Evolutionary conservation across 2,113 vertebrate species (phyloP).

Genomic region (Dromas ardeola): DNA sequence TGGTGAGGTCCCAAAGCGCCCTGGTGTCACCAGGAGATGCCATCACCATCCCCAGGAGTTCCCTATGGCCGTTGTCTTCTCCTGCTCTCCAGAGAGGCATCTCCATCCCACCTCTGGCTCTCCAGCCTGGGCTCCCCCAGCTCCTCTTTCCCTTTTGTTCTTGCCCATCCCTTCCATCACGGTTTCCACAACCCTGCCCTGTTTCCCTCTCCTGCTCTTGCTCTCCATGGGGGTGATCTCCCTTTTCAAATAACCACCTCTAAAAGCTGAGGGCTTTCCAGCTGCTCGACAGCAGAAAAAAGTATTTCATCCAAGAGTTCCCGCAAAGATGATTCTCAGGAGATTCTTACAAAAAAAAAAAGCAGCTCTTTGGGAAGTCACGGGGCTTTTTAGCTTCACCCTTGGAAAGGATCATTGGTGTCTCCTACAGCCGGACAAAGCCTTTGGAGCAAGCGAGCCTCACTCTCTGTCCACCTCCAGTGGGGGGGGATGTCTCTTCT

Average conservation of each 20-base stretch:
- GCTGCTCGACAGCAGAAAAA: neutral
- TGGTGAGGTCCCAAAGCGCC: neutral
- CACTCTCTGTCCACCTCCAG: neutral
- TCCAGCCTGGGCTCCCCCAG: neutral
- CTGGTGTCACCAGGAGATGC: neutral
- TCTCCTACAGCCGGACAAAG: neutral
- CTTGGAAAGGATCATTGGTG: neutral
- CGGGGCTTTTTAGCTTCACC: neutral
- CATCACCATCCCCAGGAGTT: neutral
- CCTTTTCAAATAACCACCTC: neutral
- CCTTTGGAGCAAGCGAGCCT: neutral
- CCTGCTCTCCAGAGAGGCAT: neutral
- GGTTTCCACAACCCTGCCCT: neutral
- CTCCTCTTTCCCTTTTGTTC: neutral
- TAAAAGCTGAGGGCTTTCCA: neutral
- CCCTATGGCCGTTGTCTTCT: neutral
- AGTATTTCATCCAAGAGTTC: neutral
- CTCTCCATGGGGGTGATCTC: neutral
- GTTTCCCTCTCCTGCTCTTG: neutral
- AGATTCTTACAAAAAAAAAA: neutral
- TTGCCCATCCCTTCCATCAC: neutral
- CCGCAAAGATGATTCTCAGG: neutral
- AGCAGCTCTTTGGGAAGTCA: neutral
- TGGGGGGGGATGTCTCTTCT: rapidly evolving
- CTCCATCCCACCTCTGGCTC: neutral